Evolutionary conservation across 1,140 invertebrate genomes (phyloP), one percentile per base, ranked within the genome.

Genomic region (Asobara japonica): DNA sequence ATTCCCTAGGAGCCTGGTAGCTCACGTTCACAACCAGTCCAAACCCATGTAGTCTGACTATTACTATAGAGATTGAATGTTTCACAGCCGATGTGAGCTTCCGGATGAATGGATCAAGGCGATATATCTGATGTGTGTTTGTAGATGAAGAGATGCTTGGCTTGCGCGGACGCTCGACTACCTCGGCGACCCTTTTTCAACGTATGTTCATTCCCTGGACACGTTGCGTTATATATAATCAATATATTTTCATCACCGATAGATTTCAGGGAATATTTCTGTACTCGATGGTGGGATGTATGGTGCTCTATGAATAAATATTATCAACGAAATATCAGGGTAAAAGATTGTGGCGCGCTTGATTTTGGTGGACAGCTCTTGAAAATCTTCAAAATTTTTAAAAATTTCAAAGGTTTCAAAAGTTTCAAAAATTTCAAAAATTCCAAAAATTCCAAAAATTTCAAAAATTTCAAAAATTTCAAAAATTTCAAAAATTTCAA

Each of bases 21-120:
- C 51, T 56, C 51, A 6, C 64, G 36, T 10, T 11, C 62, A 20
- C 22, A 33, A 18, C 20, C 18, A n/a, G 25, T 51, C 38, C 11
- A 48, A 27, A 48, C 51, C 51, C 18, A 51, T 48, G 41, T 51
- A 10, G 65, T 31, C n/a, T 48, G 25, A 27, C 25, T 67, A 31
- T 29, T 18, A 27, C 25, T 51, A 67, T 67, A 29, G 65, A 22
- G 45, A 67, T 67, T 51, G 41, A 48, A 25, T 67, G 41, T 67
- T 67, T 67, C 25, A 67, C 65, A 67, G 65, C 18, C 25, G 65
- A 67, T 51, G 22, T 27, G 41, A 67, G 41, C 30, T 67, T 67
- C 65, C 38, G 65, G 65, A 48, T 67, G 65, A 51, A 41, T 41
- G 41, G 13, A 48, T 29, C 22, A 16, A 13, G n/a, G n/a, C 65